Base-by-base conservation (phyloP, 35 echinoderm and acorn worm genomes). In the Eucidaris tribuloides region DNA sequence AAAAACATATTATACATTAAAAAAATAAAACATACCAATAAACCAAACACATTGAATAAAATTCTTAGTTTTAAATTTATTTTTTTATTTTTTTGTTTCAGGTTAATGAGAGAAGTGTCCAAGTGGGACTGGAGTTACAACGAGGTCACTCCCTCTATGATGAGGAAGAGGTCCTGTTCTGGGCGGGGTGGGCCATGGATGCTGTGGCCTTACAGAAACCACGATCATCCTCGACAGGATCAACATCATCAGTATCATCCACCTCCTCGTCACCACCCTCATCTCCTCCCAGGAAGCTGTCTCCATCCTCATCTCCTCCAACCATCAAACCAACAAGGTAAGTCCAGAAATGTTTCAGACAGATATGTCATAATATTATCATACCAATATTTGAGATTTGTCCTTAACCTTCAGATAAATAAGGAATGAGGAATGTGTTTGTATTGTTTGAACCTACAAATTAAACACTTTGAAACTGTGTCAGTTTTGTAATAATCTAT, bases 161-260 rank as follows among this genome's bases (percentile, higher is more conserved):
- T 68, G 88, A 91, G 24, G 64, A 91, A 19, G 88, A 91, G 81
- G 64, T 84, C 31, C 42, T 45, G 5, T 91, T 91, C 81, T 91
- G 88, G 88, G 57, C 59, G 11, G 57, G 42, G 9, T 76, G 71
- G 31, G 33, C 85, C 34, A 56, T 78, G 56, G 88, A 91, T 32
- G 62, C 78, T 31, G 43, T 84, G 0, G 65, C 62, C n/a, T 37
- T 46, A 17, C 40, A 43, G 1, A 84, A 66, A 32, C 60, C 82
- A 28, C 24, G 62, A 18, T 58, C 78, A 42, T 30, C 56, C 23
- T 62, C 33, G 15, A 28, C 55, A 34, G 13, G 57, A 28, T 38
- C 61, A 28, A 80, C 56, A 46, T 62, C 76, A 39, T 42, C 77
- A 6, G 5, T 60, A 36, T 27, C 60, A 17, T 45, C 38, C 20